phyloP scores from a whole-genome alignment of 2,113 vertebrate species.

The Callipepla californica region DNA sequence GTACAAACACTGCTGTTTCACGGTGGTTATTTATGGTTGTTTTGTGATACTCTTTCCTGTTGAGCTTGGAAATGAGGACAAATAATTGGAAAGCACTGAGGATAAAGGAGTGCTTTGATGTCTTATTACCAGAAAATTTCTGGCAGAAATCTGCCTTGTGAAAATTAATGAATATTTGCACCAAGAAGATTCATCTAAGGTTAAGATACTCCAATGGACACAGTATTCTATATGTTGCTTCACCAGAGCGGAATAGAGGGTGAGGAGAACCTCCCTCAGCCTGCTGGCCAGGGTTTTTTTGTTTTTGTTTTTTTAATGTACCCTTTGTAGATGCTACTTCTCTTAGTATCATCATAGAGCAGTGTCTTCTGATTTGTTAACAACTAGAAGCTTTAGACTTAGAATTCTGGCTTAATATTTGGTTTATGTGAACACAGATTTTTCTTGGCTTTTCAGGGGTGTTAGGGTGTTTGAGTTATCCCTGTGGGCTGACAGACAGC shows the following conservation, averaged over 20 bases:
- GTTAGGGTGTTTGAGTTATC: background rate
- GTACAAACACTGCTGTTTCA: background rate
- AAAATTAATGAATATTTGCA: background rate
- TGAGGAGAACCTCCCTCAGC: no score
- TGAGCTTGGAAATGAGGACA: background rate
- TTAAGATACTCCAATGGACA: background rate
- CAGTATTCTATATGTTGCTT: no score
- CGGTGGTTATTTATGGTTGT: background rate
- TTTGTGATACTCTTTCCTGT: background rate
- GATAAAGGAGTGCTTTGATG: background rate
- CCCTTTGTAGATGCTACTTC: background rate
- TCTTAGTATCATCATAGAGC: background rate
- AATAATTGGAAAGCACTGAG: rapidly evolving
- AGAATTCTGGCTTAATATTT: background rate
- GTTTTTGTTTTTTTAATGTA: no score
- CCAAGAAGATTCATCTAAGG: background rate
- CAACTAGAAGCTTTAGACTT: background rate
- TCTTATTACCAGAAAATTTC: background rate
- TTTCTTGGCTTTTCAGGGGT: background rate
- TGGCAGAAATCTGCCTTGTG: background rate
- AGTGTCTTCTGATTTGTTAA: background rate
- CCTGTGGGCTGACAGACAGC: background rate
- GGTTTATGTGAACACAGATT: background rate
- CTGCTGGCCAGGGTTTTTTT: no score
- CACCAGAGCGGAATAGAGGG: no score